These are phyloP conservation scores for Steatornis caripensis DNA, from an alignment of 2,113 vertebrate species.

Conservation along the genomic window DNA sequence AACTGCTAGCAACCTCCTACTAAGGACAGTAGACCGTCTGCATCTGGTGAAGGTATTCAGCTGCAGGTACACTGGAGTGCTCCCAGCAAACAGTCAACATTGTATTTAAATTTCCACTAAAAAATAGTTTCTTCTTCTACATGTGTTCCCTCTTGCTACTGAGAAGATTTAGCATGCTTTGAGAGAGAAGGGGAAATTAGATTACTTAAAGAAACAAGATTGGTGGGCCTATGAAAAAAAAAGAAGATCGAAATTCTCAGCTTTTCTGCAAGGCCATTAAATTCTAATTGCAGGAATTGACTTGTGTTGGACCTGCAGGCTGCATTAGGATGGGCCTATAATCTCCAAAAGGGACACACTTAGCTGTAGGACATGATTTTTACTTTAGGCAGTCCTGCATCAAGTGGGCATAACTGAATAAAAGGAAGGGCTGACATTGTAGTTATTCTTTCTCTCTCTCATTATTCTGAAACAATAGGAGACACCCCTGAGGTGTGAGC, in stretches of 20 bases:
- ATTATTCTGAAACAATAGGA: neutral
- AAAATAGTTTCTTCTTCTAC: constrained; percentile 18
- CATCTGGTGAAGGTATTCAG: neutral
- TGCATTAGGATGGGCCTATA: neutral
- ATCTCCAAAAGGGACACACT: neutral
- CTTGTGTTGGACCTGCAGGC: neutral
- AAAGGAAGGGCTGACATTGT: neutral
- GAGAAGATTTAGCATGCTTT: neutral
- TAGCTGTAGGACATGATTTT: neutral
- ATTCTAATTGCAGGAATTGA: constrained; percentile 39
- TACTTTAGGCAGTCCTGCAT: neutral
- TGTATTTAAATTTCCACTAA: neutral
- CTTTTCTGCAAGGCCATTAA: constrained; percentile 37
- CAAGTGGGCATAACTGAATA: neutral
- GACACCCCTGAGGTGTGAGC: neutral
- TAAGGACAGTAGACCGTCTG: neutral
- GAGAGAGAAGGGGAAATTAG: neutral
- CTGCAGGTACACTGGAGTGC: neutral
- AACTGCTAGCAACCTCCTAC: neutral
- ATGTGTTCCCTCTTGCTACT: neutral
- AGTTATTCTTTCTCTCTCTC: constrained; percentile 31
- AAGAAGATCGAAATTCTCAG: constrained; percentile 18
- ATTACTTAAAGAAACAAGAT: constrained; percentile 44
- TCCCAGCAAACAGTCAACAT: neutral
- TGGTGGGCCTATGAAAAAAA: neutral